Percentiles rank a stretch among this genome's conserved stretches.
phyloP scores from a whole-genome alignment of 2,888 invertebrate genomes.

The Dyspetes luteomarginatus region DNA sequence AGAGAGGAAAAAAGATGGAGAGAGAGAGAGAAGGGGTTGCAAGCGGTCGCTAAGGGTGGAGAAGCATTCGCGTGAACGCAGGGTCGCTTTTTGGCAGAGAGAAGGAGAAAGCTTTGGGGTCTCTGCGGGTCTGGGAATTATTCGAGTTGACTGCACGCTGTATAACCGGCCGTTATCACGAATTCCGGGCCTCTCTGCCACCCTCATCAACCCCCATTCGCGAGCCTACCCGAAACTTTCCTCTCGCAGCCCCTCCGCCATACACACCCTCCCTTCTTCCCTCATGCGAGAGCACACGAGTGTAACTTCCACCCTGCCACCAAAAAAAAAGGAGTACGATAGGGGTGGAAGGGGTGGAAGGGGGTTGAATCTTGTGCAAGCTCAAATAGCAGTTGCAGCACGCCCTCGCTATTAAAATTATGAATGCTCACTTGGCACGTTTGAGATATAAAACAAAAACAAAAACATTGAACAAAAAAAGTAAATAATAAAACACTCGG shows the following conservation, averaged over 20 bases:
- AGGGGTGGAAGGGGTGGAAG: too few species aligned
- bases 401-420: conserved; percentile 56
- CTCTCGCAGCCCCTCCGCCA: conserved; percentile 1
- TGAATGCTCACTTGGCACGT: conserved; percentile 66
- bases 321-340: too few species aligned
- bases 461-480: too few species aligned
- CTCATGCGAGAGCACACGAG: conserved; percentile 12
- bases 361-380: not conserved
- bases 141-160: conserved; percentile 63
- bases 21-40: conserved; percentile 38
- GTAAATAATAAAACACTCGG: too few species aligned
- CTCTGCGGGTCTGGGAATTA: conserved; percentile 64
- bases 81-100: conserved; percentile 6
- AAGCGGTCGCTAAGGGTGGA: conserved; percentile 19
- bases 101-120: conserved; percentile 43
- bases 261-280: conserved; percentile 4
- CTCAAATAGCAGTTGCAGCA: conserved; percentile 20
- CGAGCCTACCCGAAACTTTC: conserved; percentile 47
- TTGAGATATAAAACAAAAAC: too few species aligned
- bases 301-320: conserved; percentile 19
- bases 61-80: conserved; percentile 10
- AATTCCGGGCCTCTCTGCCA: conserved; percentile 62
- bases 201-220: conserved; percentile 43
- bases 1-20: not conserved
- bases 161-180: conserved; percentile 65